Conservation (phyloP, 2,797 vertebrate species). For the Pangasius krempfi region DNA sequence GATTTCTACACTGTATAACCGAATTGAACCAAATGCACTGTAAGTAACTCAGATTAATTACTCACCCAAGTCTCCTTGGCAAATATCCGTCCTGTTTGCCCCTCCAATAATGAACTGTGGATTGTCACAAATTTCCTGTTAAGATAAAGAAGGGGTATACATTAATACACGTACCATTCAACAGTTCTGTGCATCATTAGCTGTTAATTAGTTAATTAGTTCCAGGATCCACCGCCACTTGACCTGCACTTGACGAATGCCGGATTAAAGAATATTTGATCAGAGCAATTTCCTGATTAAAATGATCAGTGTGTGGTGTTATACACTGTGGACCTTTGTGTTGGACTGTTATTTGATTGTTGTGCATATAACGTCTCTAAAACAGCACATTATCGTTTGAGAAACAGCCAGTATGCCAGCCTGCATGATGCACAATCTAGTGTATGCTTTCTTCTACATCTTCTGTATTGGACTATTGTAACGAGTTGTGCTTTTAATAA, state of each 20-base stretch:
- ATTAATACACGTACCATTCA: not conserved
- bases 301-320: not conserved
- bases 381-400: not conserved
- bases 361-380: not conserved
- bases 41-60: not conserved
- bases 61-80: constrained; percentile 89
- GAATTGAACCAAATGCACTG: not conserved
- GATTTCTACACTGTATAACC: not conserved
- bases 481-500: not conserved
- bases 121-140: constrained; percentile 89
- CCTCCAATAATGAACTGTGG: constrained; percentile 88
- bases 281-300: not conserved
- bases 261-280: not conserved
- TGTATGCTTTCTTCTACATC: not conserved
- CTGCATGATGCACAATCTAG: not conserved
- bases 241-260: not conserved
- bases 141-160: constrained; percentile 13
- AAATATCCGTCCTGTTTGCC: constrained; percentile 92
- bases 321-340: not conserved
- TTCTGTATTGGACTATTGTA: not conserved
- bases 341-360: not conserved
- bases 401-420: not conserved
- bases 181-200: not conserved
- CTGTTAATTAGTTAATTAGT: not conserved
- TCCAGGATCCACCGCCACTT: not conserved